A percentile compares a stretch with the other conserved stretches of the same genome.
Evolutionary conservation across 2,888 invertebrate genomes (phyloP).

Genomic region (Ochropacha duplaris): DNA sequence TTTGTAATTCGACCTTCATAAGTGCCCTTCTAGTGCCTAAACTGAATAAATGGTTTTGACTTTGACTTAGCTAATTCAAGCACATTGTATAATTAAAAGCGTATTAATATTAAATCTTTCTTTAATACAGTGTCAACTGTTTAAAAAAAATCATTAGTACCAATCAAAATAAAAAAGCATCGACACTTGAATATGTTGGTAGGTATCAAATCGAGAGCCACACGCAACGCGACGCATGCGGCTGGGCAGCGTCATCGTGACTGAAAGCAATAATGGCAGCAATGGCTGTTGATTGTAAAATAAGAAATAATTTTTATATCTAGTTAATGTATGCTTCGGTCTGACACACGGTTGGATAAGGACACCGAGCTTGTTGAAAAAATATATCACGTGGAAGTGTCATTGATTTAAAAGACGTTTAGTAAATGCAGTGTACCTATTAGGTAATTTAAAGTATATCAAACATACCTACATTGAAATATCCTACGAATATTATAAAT

Average conservation of each 20-base stretch:
- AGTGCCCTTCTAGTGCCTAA: too few relatives aligned
- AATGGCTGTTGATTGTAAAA: constrained; percentile 53
- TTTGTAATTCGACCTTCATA: too few relatives aligned
- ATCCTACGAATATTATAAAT: too few relatives aligned
- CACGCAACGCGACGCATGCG: constrained; percentile 50
- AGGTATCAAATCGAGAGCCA: constrained; percentile 19
- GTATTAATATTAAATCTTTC: too few relatives aligned
- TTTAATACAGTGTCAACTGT: too few relatives aligned
- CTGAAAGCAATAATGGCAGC: constrained; percentile 27
- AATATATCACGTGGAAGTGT: neutral
- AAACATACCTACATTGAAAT: too few relatives aligned
- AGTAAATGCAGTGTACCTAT: too few relatives aligned
- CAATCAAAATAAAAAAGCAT: neutral
- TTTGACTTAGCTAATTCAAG: too few relatives aligned
- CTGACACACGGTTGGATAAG: constrained; percentile 16
- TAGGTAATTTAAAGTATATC: too few relatives aligned
- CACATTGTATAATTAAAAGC: too few relatives aligned
- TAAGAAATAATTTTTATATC: constrained; percentile 46
- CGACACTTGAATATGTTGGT: constrained; percentile 3
- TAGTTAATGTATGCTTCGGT: constrained; percentile 36
- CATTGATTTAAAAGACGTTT: too few relatives aligned
- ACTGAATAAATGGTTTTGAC: too few relatives aligned
- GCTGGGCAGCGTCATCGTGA: constrained; percentile 67
- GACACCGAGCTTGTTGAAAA: neutral
- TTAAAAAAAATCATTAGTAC: neutral